These are phyloP conservation scores for Drosophila virilis DNA, from an alignment of 1,140 invertebrate species.

Conservation along the genomic window DNA sequence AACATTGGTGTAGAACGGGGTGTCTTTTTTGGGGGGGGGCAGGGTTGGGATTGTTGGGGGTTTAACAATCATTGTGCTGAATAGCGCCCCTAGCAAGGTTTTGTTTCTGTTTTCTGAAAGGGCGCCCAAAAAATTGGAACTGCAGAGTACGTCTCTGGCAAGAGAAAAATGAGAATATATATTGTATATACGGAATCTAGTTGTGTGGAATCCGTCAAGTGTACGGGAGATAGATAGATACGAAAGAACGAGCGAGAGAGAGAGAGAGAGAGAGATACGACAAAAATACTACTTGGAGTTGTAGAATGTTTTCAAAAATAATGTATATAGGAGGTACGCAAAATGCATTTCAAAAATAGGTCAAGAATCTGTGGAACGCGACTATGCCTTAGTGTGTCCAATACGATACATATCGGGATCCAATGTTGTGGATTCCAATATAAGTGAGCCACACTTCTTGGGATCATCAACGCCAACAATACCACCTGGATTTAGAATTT, in stretches of 20 bases:
- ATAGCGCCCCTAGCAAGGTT: conserved; percentile 65
- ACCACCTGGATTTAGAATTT: conserved; percentile 97
- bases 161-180: conserved; percentile 9
- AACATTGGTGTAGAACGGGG: conserved; percentile 10
- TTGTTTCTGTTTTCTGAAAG: conserved; percentile 63
- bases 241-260: conserved; percentile 15
- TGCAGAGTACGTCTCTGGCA: conserved; percentile 35
- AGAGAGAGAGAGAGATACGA: conserved; percentile 25
- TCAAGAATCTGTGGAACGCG: conserved; percentile 73
- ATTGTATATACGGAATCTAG: conserved; percentile 37
- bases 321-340: conserved; percentile 26
- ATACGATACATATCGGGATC: conserved; percentile 97
- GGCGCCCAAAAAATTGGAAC: conserved; percentile 49
- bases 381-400: conserved; percentile 97
- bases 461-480: conserved; percentile 94
- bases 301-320: conserved; percentile 16
- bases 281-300: conserved; percentile 53
- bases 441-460: conserved; percentile 91
- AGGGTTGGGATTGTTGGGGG: background rate
- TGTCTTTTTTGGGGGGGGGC: background rate
- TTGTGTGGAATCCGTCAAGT: conserved; percentile 51
- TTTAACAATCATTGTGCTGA: conserved; percentile 58
- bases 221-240: conserved; percentile 47
- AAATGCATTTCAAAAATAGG: conserved; percentile 39
- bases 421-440: conserved; percentile 92